These are phyloP conservation scores for Silurus aristotelis DNA, from an alignment of 2,797 vertebrate species.

Conservation along the genomic window DNA sequence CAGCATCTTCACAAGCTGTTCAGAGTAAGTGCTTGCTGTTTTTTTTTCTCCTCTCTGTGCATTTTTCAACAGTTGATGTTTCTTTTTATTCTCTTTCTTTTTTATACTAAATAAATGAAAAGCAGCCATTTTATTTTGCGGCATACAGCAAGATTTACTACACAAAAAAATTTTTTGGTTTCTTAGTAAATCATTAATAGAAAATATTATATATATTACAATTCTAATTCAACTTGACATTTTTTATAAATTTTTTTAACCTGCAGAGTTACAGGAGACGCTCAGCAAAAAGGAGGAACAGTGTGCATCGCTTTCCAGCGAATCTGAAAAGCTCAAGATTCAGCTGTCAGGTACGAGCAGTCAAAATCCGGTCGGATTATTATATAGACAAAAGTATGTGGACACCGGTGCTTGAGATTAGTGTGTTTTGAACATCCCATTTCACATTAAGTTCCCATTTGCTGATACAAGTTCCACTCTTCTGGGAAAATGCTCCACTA, in stretches of 20 bases:
- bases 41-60: neutral
- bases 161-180: no score
- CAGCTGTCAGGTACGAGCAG: constrained; percentile 78
- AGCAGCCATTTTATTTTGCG: neutral
- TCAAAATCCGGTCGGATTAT: neutral
- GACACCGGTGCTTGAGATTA: no score
- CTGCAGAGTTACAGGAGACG: constrained; percentile 82
- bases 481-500: no score
- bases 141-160: neutral
- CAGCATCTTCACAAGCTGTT: constrained; percentile 78
- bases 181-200: no score
- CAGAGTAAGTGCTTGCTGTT: constrained; percentile 77
- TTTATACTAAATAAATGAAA: neutral
- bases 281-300: constrained; percentile 85
- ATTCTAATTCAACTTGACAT: neutral
- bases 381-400: no score
- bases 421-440: no score
- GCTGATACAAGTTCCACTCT: no score
- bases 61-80: neutral
- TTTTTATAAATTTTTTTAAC: constrained; percentile 13
- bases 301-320: constrained; percentile 75
- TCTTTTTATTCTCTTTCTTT: neutral
- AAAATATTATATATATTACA: neutral
- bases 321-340: constrained; percentile 80
- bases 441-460: no score